Conservation (phyloP, 2,113 vertebrate genomes). For the Spea bombifrons region DNA sequence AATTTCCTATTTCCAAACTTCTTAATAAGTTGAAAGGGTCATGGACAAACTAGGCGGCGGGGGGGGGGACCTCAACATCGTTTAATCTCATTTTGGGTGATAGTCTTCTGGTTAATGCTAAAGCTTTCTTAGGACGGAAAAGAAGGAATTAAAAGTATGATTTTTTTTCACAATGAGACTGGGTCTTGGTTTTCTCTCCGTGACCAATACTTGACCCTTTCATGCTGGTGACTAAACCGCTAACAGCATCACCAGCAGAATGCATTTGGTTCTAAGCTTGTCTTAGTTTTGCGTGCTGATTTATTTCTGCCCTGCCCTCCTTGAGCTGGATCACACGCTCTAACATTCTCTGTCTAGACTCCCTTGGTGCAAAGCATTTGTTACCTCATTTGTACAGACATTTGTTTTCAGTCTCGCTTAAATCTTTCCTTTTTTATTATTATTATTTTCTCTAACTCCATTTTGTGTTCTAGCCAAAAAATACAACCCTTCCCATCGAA, state of each 20-base stretch:
- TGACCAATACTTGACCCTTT: background rate
- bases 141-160: no score
- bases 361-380: constrained; percentile 14
- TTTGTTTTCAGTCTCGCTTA: constrained; percentile 11
- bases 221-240: background rate
- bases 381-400: constrained; percentile 28
- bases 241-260: background rate
- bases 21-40: no score
- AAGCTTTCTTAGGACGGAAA: no score
- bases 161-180: no score
- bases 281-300: constrained; percentile 2
- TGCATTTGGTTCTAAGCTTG: background rate
- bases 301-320: constrained; percentile 12
- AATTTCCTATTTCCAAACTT: no score
- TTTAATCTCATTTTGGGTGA: no score
- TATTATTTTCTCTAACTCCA: background rate
- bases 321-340: constrained; percentile 21
- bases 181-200: no score
- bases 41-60: no score
- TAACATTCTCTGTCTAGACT: constrained; percentile 17
- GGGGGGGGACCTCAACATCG: no score
- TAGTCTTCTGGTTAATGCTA: no score
- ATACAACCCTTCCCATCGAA: background rate
- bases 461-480: background rate
- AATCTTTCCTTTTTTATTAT: background rate